These are phyloP conservation scores for Brachionus rotundiformis DNA, from an alignment of 1,140 invertebrate genomes.

Conservation along the genomic window DNA sequence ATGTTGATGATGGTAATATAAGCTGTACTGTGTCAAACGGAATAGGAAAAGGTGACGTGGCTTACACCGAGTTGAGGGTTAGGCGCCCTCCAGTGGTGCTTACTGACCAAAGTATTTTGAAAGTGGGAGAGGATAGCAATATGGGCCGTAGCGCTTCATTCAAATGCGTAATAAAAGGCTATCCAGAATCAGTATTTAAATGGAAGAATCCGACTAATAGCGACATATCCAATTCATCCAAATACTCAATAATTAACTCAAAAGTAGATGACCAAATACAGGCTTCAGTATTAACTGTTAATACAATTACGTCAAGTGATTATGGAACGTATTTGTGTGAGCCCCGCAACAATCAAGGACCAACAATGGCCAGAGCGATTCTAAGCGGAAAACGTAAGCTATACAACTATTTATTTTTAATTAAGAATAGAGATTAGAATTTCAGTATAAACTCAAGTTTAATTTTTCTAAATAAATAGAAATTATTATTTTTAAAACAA, in stretches of 20 bases:
- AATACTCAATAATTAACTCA: slow-evolving; percentile 31
- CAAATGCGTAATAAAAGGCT: slow-evolving; percentile 15
- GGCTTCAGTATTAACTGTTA: background rate
- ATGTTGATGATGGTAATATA: slow-evolving; percentile 44
- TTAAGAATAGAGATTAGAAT: background rate
- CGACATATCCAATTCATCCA: slow-evolving; percentile 38
- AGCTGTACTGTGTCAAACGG: slow-evolving; percentile 15
- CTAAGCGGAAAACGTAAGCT: slow-evolving; percentile 40
- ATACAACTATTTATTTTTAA: background rate
- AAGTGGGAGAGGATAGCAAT: slow-evolving; percentile 43
- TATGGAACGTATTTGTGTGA: slow-evolving; percentile 48
- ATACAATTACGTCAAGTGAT: slow-evolving; percentile 39
- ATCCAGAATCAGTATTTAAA: slow-evolving; percentile 27
- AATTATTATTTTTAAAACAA: background rate
- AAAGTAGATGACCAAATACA: slow-evolving; percentile 4
- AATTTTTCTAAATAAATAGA: too few species aligned
- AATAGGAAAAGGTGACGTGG: slow-evolving; percentile 23
- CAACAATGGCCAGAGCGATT: slow-evolving; percentile 35
- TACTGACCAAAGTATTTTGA: slow-evolving; percentile 3
- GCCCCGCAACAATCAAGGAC: slow-evolving; percentile 1
- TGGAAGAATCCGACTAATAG: slow-evolving; percentile 35
- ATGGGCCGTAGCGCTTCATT: slow-evolving; percentile 34
- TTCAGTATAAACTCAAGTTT: background rate
- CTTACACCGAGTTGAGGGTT: slow-evolving; percentile 31
- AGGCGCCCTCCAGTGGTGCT: slow-evolving; percentile 16